Base-by-base conservation (phyloP, 2,888 invertebrate genomes). In the Perizoma affinitatum region DNA sequence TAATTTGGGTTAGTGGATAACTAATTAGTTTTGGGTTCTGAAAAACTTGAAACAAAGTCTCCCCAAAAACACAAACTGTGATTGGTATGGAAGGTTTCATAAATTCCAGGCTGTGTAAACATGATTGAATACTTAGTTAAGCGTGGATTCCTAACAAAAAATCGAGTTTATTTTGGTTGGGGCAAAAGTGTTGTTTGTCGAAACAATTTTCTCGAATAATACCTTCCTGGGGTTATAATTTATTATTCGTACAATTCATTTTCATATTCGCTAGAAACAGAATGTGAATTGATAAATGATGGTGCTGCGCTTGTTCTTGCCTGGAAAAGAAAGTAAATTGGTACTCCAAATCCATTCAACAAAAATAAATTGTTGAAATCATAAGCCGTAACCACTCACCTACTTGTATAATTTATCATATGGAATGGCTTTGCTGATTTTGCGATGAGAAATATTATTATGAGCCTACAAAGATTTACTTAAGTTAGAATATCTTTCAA, bases 181-280 rank as follows among this genome's bases (percentile, higher is more conserved):
- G 49, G 45, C 52, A 62, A 22, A 22, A 54, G 56, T 61, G 54
- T 49, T 73, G 61, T 67, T 69, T 66, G 61, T 67, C 67, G 66
- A 75, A 75, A 74, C 71, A 72, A 74, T 73, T 71, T 73, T 69
- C 73, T 70, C 58, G 63, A 72, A 75, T 75, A 76, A 73, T 73
- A 73, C 65, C 71, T 71, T 73, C 65, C 66, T 60, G 66, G 65
- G 70, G 66, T 61, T 67, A 69, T 73, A 76, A 79, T 78, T 76
- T 75, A 79, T 79, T 80, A 79, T 78, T 80, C 77, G 74, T 75
- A 77, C 74, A 79, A 79, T 80, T 78, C 75, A 77, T 79, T 79
- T 79, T 75, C 75, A 78, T 78, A 79, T 75, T 74, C 74, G 72
- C 70, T 74, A 72, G 73, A 72, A 79, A 71, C 74, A 73, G 72